Evolutionary conservation across 2,797 vertebrate species (phyloP), one percentile per base, ranked within the genome.

Genomic region (Peromyscus attwateri): DNA sequence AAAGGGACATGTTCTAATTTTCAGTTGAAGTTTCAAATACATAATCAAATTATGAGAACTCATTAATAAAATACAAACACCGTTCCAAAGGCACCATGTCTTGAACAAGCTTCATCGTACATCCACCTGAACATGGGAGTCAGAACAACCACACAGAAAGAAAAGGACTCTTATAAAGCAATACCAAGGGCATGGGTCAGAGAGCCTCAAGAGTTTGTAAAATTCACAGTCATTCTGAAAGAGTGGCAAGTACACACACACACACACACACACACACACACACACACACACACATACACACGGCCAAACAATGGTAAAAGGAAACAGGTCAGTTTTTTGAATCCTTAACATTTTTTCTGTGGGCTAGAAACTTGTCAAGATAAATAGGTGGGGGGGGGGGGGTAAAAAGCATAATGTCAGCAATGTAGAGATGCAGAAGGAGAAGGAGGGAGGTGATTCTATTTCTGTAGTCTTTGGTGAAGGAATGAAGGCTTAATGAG

Each of bases 351-450:
- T n/a, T 13, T 76, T 93, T 89, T 85, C 40, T 85, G 6, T 40
- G 57, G 49, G 46, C 66, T 62, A 66, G 27, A 92, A 94, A 64
- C 52, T 87, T 91, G 73, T 80, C 55, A 93, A 89, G 68, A 52
- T 79, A 83, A 93, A 34, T 25, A 92, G 31, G 37, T 34, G 6
- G 10, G 17, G 60, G 11, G 29, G 21, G 37, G 13, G 25, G 57
- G 1, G 17, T 64, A n/a, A 37, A 76, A 92, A 57, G 73, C 60
- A 81, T 2, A 17, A 52, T 17, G 79, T 94, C 83, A 19, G 82
- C 29, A 68, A 76, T 46, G 3, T 52, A 55, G 87, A 95, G 77
- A 79, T 52, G 3, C 71, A 92, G 31, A 83, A 68, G 14, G 6
- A 29, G 34, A 73, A 83, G 37, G 89, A 77, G 31, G 29, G 64